Percentiles rank a stretch among this genome's conserved stretches.
Conservation (phyloP, 2,797 vertebrate genomes). For the Platyrinchus mystaceus region DNA sequence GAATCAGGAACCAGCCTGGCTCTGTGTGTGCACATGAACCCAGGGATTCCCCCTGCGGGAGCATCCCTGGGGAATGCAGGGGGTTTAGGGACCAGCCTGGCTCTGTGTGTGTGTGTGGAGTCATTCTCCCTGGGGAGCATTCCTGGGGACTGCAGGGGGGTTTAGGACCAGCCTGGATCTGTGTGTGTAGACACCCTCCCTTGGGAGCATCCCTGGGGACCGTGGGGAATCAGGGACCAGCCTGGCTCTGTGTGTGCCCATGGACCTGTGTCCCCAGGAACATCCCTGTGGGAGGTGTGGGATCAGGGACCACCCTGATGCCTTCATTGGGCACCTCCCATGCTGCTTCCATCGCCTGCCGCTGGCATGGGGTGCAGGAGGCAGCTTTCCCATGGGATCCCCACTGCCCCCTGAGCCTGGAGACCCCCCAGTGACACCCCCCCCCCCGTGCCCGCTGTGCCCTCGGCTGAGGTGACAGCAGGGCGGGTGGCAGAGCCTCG, state of each 20-base stretch:
- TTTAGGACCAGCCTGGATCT: neutral
- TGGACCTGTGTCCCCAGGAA: accelerated
- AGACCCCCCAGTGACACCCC: accelerated
- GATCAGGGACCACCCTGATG: neutral
- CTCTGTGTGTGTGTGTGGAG: neutral
- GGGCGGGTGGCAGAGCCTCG: accelerated
- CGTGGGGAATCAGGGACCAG: accelerated
- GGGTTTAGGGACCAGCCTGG: neutral
- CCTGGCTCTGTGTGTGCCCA: neutral
- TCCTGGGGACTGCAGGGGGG: neutral
- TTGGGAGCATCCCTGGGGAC: neutral
- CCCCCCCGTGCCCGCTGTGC: accelerated
- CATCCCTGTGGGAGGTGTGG: neutral
- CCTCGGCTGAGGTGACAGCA: neutral
- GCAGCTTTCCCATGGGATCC: accelerated
- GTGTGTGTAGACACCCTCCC: no score
- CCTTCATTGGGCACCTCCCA: neutral
- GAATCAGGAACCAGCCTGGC: neutral
- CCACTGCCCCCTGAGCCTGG: accelerated
- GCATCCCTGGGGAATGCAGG: neutral
- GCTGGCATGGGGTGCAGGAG: accelerated
- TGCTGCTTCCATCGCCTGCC: accelerated
- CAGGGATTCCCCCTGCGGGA: neutral
- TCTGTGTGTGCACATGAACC: no score
- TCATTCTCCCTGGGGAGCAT: neutral